These are phyloP conservation scores for Dilophus febrilis DNA, from an alignment of 2,888 invertebrate species.

Conservation along the genomic window DNA sequence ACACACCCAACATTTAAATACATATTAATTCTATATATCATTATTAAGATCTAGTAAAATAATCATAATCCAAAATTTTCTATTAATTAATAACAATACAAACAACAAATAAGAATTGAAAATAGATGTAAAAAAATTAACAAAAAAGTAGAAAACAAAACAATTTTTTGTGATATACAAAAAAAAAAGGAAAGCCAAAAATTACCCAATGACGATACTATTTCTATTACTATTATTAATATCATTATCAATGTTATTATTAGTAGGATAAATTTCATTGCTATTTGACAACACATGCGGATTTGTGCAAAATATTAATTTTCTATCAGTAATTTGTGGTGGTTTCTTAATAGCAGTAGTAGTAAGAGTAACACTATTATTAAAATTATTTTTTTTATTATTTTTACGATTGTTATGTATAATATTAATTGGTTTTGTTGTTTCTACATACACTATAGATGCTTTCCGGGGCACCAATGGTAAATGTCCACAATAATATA, in stretches of 20 bases:
- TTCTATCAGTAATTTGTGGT: conserved; percentile 35
- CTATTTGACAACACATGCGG: conserved; percentile 33
- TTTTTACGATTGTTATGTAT: not conserved
- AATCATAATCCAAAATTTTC: too few species aligned
- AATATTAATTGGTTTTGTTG: too few species aligned
- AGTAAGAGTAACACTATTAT: too few species aligned
- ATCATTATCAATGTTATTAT: conserved; percentile 17
- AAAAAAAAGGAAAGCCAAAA: not conserved
- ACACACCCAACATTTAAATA: too few species aligned
- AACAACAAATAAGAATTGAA: not conserved
- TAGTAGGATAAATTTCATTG: conserved; percentile 24
- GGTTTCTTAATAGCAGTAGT: too few species aligned
- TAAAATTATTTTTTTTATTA: too few species aligned
- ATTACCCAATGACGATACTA: not conserved
- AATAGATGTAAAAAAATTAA: not conserved
- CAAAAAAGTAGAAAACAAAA: not conserved
- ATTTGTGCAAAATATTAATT: conserved; percentile 39
- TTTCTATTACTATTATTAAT: not conserved
- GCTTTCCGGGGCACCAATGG: conserved; percentile 33
- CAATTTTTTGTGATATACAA: not conserved
- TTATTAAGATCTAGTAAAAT: too few species aligned
- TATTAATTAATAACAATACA: too few species aligned
- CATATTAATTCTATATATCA: too few species aligned
- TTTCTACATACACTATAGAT: conserved; percentile 20
- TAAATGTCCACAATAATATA: conserved; percentile 57